A percentile compares a stretch with the other conserved stretches of the same genome.
phyloP scores from a whole-genome alignment of 2,797 vertebrate species.

The Epinephelus awoara region DNA sequence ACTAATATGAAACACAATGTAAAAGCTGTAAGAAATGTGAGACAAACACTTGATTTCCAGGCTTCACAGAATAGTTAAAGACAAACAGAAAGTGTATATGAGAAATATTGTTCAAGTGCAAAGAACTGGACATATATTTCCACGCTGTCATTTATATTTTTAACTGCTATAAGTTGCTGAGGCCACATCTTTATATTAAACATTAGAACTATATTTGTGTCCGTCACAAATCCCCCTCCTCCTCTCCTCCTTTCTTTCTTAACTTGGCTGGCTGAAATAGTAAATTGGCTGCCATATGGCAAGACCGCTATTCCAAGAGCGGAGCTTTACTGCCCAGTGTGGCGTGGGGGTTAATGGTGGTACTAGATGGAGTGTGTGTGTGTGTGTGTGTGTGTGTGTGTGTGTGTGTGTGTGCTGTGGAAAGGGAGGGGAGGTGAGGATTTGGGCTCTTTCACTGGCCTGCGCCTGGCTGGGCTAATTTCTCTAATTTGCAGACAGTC shows the following conservation, averaged over 20 bases:
- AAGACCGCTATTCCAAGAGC: constrained; percentile 58
- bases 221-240: background rate
- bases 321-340: constrained; percentile 65
- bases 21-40: background rate
- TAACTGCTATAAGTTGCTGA: background rate
- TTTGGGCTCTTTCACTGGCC: constrained; percentile 79
- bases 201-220: constrained; percentile 1
- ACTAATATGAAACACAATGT: background rate
- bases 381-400: constrained; percentile 28
- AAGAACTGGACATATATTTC: background rate
- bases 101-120: background rate
- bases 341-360: constrained; percentile 57
- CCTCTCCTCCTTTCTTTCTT: constrained; percentile 24
- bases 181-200: background rate
- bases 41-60: background rate
- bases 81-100: background rate
- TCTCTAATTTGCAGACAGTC: constrained; percentile 88
- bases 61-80: background rate
- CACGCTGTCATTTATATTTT: background rate
- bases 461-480: constrained; percentile 80
- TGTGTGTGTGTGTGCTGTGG: constrained; percentile 25
- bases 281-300: constrained; percentile 84
- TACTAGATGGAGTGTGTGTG: constrained; percentile 33
- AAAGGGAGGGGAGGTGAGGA: constrained; percentile 36
- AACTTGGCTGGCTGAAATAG: constrained; percentile 65